Evolutionary conservation across 2,113 vertebrate genomes (phyloP), one percentile per base, ranked within the genome.

Genomic region (Salvelinus namaycush): DNA sequence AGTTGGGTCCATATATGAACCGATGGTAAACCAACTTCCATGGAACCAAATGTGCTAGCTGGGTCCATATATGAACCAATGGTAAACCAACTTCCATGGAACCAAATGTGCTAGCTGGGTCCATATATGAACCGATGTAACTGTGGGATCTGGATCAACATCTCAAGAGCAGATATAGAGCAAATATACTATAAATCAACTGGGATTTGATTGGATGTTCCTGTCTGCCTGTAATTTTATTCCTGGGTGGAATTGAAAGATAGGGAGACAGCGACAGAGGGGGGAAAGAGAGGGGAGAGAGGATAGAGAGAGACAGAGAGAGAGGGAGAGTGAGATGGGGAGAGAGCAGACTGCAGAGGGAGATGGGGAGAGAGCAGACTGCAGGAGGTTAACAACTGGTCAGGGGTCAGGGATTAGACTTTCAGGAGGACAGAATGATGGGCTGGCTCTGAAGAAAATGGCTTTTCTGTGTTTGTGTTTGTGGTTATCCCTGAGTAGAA

Each of bases 151-250:
- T 20, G 34, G 7, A n/a, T 66, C 49, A n/a, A n/a, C 14, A 44
- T 51, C 34, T 59, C 26, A 22, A 39, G 34, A 29, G 39, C 59
- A 76, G 75, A 57, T 82, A n/a, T n/a, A n/a, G n/a, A n/a, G n/a
- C n/a, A n/a, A 71, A 66, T 72, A 71, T 57, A 44, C 78, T 44
- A 44, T 44, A 44, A 11, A 44, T 44, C 79, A 79, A 59, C 18
- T 18, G 49, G 31, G 51, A 76, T 75, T 75, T 4, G 0, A 75
- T 81, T 81, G 77, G 12, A 77, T 20, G 9, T 74, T 64, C 74
- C 69, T 64, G 78, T 76, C 75, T 57, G 22, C n/a, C 1, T 14
- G 29, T 44, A 44, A n/a, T 57, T 5, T 70, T 39, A 22, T 44
- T 26, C 64, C 64, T 66, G 64, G 12, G 67, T 8, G 31, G 67